Base-by-base conservation (phyloP, 2,797 vertebrate species). In the Poeciliopsis paucimaculata region DNA sequence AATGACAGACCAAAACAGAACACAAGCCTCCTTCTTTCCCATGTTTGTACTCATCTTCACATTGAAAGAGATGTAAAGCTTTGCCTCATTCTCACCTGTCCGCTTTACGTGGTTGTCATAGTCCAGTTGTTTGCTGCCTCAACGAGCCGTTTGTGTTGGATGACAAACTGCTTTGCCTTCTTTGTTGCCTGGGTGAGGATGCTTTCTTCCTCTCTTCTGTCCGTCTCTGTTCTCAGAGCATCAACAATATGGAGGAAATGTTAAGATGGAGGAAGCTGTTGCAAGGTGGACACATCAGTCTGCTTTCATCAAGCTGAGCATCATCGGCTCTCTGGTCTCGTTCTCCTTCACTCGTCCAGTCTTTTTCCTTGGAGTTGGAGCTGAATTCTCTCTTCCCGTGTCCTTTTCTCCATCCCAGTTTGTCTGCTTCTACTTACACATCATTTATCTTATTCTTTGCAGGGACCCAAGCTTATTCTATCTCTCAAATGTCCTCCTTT, bases 191-290 rank as follows among this genome's bases (percentile, higher is more conserved):
- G 74, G 47, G 80, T 74, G 76, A 84, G 78, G 85, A 84, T 77
- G 77, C 80, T 82, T 77, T 76, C 77, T 80, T 74, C 70, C 78
- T 83, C 80, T 75, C 76, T 80, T 66, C 72, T 78, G 75, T 79
- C 76, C 73, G 41, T 64, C 20, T 73, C 41, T 83, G 53, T 79
- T 84, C 36, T 82, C 57, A 72, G 78, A 62, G 78, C 74, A 81
- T n/a, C 82, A 82, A 83, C 46, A 36, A 79, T 77, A 93, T 88
- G 91, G 91, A 90, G 91, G 88, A 82, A 75, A 86, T 84, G 88
- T 90, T 45, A 93, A 95, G 93, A 95, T 95, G 94, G 95, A 94
- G 93, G 93, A 90, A 86, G 86, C 89, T 75, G 88, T 84, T 88
- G 73, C 79, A 81, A 91, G 90, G 91, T 91, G 89, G 89, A 90